These are phyloP conservation scores for Oreohelix idahoensis DNA, from an alignment of 1,140 invertebrate genomes.

Conservation along the genomic window DNA sequence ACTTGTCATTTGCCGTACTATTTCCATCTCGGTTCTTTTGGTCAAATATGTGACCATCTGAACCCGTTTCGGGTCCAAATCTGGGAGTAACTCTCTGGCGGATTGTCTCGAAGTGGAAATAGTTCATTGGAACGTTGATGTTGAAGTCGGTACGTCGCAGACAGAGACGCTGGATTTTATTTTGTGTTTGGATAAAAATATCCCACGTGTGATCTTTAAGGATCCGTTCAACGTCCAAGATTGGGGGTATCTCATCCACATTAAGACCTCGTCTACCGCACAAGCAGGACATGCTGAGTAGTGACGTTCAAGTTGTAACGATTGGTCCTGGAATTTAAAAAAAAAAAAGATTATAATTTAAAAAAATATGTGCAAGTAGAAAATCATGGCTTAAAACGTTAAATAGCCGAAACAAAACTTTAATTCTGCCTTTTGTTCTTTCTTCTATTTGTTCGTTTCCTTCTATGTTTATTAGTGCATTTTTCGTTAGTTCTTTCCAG, in stretches of 20 bases:
- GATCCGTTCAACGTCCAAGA: conserved; percentile 46
- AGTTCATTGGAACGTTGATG: conserved; percentile 50
- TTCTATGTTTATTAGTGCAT: too few relatives aligned
- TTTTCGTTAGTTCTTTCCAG: too few relatives aligned
- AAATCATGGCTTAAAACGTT: too few relatives aligned
- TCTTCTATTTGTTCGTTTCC: too few relatives aligned
- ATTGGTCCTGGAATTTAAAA: neutral
- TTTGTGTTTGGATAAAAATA: neutral
- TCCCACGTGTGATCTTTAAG: conserved; percentile 46
- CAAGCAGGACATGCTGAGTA: neutral
- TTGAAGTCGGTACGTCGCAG: conserved; percentile 41
- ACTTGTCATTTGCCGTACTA: neutral
- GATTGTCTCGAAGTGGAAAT: conserved; percentile 47
- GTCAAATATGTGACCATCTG: neutral
- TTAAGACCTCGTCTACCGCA: neutral
- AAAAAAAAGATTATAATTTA: too few relatives aligned
- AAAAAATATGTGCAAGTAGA: too few relatives aligned
- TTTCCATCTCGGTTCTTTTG: neutral
- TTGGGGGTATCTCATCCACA: conserved; percentile 3
- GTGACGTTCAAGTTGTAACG: neutral
- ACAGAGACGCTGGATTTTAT: conserved; percentile 21
- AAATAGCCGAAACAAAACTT: too few relatives aligned
- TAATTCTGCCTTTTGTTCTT: too few relatives aligned
- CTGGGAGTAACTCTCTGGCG: conserved; percentile 5
- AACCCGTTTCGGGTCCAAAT: neutral